Percentiles rank a stretch among this genome's conserved stretches.
phyloP scores from a whole-genome alignment of 2,113 vertebrate species.

The Rhipidura dahli region DNA sequence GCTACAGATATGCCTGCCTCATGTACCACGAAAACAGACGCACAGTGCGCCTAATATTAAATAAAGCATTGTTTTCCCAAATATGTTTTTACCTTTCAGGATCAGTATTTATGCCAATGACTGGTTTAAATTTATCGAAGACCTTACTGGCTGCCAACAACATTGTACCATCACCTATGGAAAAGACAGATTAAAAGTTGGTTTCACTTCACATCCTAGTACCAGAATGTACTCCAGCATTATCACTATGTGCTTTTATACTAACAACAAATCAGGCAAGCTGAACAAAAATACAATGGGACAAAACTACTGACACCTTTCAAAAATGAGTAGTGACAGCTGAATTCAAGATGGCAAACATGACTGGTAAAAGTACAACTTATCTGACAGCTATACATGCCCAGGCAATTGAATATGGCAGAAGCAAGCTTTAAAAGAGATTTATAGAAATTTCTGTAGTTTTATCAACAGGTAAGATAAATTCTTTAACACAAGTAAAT shows the following conservation, averaged over 20 bases:
- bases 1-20: background rate
- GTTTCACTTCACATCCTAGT: background rate
- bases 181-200: background rate
- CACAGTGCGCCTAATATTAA: background rate
- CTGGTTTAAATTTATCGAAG: constrained; percentile 89
- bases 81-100: constrained; percentile 87
- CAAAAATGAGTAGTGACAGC: background rate
- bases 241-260: background rate
- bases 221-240: background rate
- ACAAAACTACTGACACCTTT: background rate
- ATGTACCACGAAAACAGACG: background rate
- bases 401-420: background rate
- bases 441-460: background rate
- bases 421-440: background rate
- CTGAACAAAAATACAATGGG: background rate
- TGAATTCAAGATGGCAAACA: background rate
- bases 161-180: constrained; percentile 94
- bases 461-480: background rate
- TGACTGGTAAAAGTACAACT: background rate
- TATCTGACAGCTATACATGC: background rate
- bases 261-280: background rate
- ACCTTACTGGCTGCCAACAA: constrained; percentile 96
- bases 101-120: constrained; percentile 96
- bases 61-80: background rate
- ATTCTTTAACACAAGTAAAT: background rate